Base-by-base conservation (phyloP, 2,888 invertebrate species). In the Palloptera scutellata region DNA sequence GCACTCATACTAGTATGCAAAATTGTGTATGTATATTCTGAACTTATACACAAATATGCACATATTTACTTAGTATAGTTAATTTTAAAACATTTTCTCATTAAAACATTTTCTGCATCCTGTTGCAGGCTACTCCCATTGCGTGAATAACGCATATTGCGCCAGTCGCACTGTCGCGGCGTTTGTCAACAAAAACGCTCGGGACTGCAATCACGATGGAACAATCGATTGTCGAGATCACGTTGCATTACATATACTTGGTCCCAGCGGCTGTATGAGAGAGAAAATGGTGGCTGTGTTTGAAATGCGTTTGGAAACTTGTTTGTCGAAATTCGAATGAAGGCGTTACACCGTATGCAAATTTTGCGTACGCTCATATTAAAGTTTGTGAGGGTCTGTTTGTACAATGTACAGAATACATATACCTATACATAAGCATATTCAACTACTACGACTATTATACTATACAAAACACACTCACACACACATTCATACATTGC, bases 281-380 rank as follows among this genome's bases (percentile, higher is more conserved):
- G 61, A 70, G n/a, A 62, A 70, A 63, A 66, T 75, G 69, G 20
- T 67, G 55, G 79, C 74, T 71, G 53, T 53, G 81, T 80, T n/a
- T 79, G 79, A 84, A 76, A 86, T 66, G 87, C 90, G 78, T 83
- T 84, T 79, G 86, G 87, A 80, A 87, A 77, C 74, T 88, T 89
- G 59, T 53, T 65, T 73, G 45, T 53, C 64, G n/a, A 45, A 58
- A 1, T 64, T 48, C n/a, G 8, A 11, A n/a, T 59, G 15, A 53
- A 51, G 11, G 51, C 48, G 15, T 48, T 48, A 48, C 48, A 48
- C 48, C 8, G 15, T 48, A 3, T 48, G 15, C 48, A 12, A 48
- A 48, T 12, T n/a, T n/a, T 8, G 13, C 8, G 15, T 8, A 48
- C 12, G 3, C 2, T n/a, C 12, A n/a, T 48, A 8, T n/a, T 48